phyloP scores from a whole-genome alignment of 2,797 vertebrate species.

The Pterois miles region DNA sequence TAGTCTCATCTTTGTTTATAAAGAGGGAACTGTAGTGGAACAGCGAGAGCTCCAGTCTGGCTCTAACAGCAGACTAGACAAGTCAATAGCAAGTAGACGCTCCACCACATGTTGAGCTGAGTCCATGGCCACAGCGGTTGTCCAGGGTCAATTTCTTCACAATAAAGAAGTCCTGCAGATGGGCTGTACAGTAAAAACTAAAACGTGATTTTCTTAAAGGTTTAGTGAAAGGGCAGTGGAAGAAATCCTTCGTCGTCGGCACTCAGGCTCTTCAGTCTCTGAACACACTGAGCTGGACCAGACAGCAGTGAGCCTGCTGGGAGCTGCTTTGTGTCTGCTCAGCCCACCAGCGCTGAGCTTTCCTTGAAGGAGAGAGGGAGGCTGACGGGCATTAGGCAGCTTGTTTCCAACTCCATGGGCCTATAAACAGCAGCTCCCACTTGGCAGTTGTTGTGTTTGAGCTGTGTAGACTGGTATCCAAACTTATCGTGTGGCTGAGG shows the following conservation, averaged over 20 bases:
- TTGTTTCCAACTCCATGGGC: neutral
- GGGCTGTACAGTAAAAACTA: neutral
- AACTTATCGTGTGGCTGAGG: neutral
- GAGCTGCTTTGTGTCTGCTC: slow-evolving; percentile 8
- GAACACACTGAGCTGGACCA: slow-evolving; percentile 22
- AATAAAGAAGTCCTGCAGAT: slow-evolving; percentile 4
- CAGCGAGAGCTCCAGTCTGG: neutral
- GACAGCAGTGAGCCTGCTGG: neutral
- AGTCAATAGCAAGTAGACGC: neutral
- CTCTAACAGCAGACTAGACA: neutral
- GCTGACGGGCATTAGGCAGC: slow-evolving; percentile 2
- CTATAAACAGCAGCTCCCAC: neutral
- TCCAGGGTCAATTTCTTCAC: neutral
- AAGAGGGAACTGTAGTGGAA: neutral
- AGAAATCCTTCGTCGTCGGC: slow-evolving; percentile 7
- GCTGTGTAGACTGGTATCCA: neutral
- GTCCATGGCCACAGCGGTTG: neutral
- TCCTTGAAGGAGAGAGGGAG: neutral
- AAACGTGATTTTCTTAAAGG: slow-evolving; percentile 30
- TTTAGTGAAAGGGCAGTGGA: slow-evolving; percentile 21
- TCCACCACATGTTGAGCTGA: slow-evolving; percentile 6
- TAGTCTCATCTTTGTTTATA: neutral
- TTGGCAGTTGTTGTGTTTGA: neutral
- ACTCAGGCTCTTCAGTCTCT: slow-evolving; percentile 10
- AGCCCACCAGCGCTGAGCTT: slow-evolving; percentile 1